phyloP scores from a whole-genome alignment of 1,140 invertebrate species.

The Hormaphis cornu region DNA sequence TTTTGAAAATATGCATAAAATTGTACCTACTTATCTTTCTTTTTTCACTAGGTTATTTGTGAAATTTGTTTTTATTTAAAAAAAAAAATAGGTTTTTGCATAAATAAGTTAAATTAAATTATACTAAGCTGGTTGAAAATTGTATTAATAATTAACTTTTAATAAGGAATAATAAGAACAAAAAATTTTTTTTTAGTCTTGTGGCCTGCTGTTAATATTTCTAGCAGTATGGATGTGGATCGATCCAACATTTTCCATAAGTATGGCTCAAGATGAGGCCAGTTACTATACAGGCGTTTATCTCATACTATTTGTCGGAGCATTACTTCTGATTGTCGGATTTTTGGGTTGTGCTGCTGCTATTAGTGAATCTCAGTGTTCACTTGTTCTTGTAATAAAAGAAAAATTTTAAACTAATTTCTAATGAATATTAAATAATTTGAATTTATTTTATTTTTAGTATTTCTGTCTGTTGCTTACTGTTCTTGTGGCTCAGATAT shows the following conservation, averaged over 20 bases:
- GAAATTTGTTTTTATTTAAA: too few relatives aligned
- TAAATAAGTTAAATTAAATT: too few relatives aligned
- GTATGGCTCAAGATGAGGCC: constrained; percentile 55
- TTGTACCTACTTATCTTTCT: too few relatives aligned
- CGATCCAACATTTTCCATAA: constrained; percentile 62
- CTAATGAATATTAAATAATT: neutral
- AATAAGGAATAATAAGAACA: too few relatives aligned
- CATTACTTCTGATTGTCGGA: constrained; percentile 70
- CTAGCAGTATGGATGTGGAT: constrained; percentile 66
- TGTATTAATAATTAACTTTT: too few relatives aligned
- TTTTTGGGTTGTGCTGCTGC: constrained; percentile 88
- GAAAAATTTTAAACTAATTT: neutral
- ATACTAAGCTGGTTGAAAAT: too few relatives aligned
- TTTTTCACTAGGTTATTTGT: too few relatives aligned
- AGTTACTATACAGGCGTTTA: constrained; percentile 63
- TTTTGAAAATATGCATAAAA: too few relatives aligned
- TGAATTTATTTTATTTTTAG: constrained; percentile 43
- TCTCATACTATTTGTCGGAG: constrained; percentile 66
- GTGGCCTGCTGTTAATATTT: constrained; percentile 56
- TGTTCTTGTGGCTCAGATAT: constrained; percentile 68
- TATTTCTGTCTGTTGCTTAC: constrained; percentile 65
- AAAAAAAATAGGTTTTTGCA: too few relatives aligned
- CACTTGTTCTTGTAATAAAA: constrained; percentile 66
- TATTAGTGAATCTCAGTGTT: constrained; percentile 72
- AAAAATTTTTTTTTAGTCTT: constrained; percentile 55